Evolutionary conservation across 2,888 invertebrate genomes (phyloP).

Genomic region (Cataglyphis cursor): DNA sequence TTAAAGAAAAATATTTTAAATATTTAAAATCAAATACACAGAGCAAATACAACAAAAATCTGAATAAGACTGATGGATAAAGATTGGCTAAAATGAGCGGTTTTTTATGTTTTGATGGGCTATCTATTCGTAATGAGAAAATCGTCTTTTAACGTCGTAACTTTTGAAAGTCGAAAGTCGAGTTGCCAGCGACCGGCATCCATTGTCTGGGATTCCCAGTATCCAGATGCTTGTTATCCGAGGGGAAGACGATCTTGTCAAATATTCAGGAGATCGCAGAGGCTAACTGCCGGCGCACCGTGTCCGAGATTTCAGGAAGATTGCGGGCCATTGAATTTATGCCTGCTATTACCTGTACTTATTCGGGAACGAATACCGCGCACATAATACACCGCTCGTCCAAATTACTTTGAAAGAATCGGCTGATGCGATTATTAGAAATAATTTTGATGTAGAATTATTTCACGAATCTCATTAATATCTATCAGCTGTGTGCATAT

Average conservation of each 20-base stretch:
- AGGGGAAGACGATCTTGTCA: constrained; percentile 81
- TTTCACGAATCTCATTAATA: not conserved
- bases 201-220: constrained; percentile 38
- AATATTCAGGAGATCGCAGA: constrained; percentile 86
- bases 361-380: constrained; percentile 31
- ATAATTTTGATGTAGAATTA: constrained; percentile 30
- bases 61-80: not conserved
- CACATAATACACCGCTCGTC: constrained; percentile 24
- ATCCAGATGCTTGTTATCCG: constrained; percentile 59
- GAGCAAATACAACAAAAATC: not conserved
- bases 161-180: constrained; percentile 27
- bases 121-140: constrained; percentile 21
- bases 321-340: constrained; percentile 82
- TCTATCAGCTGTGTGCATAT: not conserved
- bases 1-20: not conserved
- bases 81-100: not conserved
- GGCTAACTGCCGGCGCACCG: constrained; percentile 84
- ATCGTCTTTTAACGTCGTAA: constrained; percentile 10
- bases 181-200: constrained; percentile 39
- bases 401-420: not conserved
- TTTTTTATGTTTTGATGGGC: not conserved
- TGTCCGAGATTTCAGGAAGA: constrained; percentile 86
- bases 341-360: constrained; percentile 74
- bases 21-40: not conserved
- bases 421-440: constrained; percentile 62